A percentile compares a stretch with the other conserved stretches of the same genome.
Conservation (phyloP, 1,140 invertebrate genomes). For the Nilaparvata lugens region DNA sequence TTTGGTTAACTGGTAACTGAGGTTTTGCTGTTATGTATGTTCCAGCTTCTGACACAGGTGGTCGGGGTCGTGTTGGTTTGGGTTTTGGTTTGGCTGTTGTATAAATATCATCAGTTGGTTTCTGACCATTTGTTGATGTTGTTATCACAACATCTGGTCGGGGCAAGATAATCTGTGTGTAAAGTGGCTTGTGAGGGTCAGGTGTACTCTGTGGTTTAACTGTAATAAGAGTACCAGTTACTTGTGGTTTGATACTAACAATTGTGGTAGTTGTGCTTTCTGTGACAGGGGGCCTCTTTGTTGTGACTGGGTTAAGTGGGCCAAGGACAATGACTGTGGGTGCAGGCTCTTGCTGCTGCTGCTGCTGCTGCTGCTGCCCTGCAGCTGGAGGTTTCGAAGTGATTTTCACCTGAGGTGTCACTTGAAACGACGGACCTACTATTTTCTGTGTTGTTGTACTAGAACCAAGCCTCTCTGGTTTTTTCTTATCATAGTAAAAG, state of each 20-base stretch:
- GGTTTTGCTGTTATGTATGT: conserved; percentile 4
- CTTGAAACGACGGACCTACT: conserved; percentile 29
- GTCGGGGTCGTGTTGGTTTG: background rate
- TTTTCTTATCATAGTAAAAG: conserved; percentile 3
- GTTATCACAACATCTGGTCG: background rate
- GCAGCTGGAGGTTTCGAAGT: conserved; percentile 23
- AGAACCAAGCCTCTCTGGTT: conserved; percentile 6
- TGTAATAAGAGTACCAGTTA: conserved; percentile 8
- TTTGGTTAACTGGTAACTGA: background rate
- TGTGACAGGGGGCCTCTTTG: conserved; percentile 16
- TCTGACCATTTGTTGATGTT: background rate
- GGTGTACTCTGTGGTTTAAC: background rate
- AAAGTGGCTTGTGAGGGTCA: background rate
- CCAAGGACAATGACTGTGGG: conserved; percentile 63
- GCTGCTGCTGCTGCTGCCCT: background rate
- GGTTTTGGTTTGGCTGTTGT: conserved; percentile 1
- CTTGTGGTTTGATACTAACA: background rate
- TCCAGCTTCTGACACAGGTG: background rate
- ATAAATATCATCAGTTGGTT: background rate
- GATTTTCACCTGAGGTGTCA: conserved; percentile 23
- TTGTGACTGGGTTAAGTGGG: conserved; percentile 35
- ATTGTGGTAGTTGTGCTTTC: background rate
- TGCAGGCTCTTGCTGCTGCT: conserved; percentile 42
- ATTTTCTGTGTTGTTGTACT: conserved; percentile 29
- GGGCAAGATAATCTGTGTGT: background rate